phyloP scores from a whole-genome alignment of 2,797 vertebrate genomes.

The Erpetoichthys calabaricus region DNA sequence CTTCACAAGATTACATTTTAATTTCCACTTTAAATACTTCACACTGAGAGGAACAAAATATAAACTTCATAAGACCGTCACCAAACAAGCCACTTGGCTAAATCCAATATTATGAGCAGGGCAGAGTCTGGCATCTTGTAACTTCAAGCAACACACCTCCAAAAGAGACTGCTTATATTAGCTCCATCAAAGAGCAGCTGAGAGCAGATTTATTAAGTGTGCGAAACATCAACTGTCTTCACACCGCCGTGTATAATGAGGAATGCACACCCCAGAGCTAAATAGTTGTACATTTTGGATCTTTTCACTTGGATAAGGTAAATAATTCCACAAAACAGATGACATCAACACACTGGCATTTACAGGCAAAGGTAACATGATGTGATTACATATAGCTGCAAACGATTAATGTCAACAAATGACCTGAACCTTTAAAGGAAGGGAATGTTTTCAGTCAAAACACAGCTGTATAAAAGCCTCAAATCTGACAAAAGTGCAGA shows the following conservation, averaged over 20 bases:
- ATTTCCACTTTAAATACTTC: too few species aligned
- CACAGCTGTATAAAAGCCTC: neutral
- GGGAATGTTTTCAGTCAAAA: neutral
- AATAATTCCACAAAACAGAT: neutral
- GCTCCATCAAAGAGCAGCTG: too few species aligned
- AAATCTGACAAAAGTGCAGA: too few species aligned
- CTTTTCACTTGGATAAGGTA: neutral
- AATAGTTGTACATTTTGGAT: neutral
- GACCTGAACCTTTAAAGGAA: neutral
- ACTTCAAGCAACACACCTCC: too few species aligned
- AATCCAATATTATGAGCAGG: too few species aligned
- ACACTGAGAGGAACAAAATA: too few species aligned
- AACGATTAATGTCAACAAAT: neutral
- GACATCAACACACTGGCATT: neutral
- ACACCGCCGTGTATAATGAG: neutral
- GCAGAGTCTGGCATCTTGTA: too few species aligned
- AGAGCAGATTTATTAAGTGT: neutral
- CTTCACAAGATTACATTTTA: too few species aligned
- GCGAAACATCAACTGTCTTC: neutral
- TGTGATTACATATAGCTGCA: neutral
- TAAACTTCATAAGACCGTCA: too few species aligned
- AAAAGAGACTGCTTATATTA: too few species aligned
- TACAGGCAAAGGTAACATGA: neutral
- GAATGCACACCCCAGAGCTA: neutral
- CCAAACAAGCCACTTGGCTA: too few species aligned